Base-by-base conservation (phyloP, 2,888 invertebrate species). In the Diarsia brunnea region DNA sequence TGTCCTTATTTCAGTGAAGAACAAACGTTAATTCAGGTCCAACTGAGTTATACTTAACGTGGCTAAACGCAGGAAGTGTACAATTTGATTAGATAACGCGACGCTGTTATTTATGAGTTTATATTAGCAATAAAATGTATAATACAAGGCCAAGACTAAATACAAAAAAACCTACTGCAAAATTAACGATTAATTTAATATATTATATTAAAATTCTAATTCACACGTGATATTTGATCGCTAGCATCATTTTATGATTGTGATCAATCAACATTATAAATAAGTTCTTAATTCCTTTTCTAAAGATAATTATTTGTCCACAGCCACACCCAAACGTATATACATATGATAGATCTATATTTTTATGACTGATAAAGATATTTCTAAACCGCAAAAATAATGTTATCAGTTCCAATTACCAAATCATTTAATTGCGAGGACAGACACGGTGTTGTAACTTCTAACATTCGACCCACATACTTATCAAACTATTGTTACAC, bases 381-480 rank as follows among this genome's bases (percentile, higher is more conserved):
- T 63, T 45, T 79, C 24, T 60, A 66, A 43, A 5, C 58, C 24
- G 73, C 69, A 65, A 64, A 73, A 79, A 69, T 67, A 69, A 66
- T 66, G 21, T 69, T 72, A 65, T 76, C 60, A 60, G 19, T 43
- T 43, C 43, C 45, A 72, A 82, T 79, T 66, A 60, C 67, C 43
- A 63, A 71, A 77, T 79, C 72, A 61, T 69, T 61, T 49, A 16
- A 12, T 58, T 11, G 64, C 60, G 78, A 74, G 81, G 74, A 53
- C 76, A 72, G 12, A 16, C 60, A 51, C 10, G n/a, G 72, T 76
- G 75, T 85, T 68, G 86, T 64, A 79, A 88, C 66, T 81, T 67
- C 75, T 72, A 79, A 82, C 69, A 61, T 77, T 67, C 67, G 85
- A 83, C 88, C 83, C 63, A 87, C 74, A 83, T 87, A 55, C 74